A percentile compares a stretch with the other conserved stretches of the same genome.
Evolutionary conservation across 2,888 invertebrate species (phyloP).

Genomic region (Vandiemenella viatica): DNA sequence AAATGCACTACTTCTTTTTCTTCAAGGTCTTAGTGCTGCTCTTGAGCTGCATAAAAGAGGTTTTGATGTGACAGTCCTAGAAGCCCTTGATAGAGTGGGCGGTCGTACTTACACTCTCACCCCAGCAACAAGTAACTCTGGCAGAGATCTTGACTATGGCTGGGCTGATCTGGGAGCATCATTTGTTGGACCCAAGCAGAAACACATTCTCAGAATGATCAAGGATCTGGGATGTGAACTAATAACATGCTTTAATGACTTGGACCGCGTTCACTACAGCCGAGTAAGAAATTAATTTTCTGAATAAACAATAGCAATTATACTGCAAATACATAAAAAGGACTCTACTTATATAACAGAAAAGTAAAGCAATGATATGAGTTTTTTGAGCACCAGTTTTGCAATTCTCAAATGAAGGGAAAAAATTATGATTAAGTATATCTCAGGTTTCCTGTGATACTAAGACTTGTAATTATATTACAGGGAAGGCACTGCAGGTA

Average conservation of each 20-base stretch:
- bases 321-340: no score
- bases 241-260: constrained; percentile 19
- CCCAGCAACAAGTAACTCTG: constrained; percentile 4
- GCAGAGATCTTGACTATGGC: constrained; percentile 15
- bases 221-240: constrained; percentile 26
- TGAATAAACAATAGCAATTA: not conserved
- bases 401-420: not conserved
- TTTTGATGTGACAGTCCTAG: constrained; percentile 25
- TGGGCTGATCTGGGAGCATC: constrained; percentile 27
- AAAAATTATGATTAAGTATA: not conserved
- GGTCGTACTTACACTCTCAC: constrained; percentile 26
- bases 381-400: not conserved
- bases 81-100: constrained; percentile 31
- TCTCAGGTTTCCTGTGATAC: not conserved
- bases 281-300: constrained; percentile 9
- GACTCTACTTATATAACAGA: no score
- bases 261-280: constrained; percentile 13
- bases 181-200: constrained; percentile 29
- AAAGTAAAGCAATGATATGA: no score
- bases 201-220: constrained; percentile 25
- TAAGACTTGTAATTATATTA: not conserved
- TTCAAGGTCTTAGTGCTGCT: constrained; percentile 26
- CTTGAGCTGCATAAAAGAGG: constrained; percentile 23
- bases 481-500: constrained; percentile 5
- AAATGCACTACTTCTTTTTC: no score